Conservation (phyloP, 2,113 vertebrate species). For the Manacus vitellinus region DNA sequence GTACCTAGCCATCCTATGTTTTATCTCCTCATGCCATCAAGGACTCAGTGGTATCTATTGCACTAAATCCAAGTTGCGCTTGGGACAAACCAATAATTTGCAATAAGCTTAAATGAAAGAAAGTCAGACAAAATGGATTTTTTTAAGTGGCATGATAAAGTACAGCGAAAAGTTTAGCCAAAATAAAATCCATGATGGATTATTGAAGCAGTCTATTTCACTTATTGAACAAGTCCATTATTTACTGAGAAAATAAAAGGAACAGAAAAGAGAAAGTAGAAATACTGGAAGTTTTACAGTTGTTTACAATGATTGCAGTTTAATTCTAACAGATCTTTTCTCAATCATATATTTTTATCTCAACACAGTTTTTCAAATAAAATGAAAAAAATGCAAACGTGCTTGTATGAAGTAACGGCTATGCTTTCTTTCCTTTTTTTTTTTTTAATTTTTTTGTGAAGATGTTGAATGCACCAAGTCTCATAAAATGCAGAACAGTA, state of each 20-base stretch:
- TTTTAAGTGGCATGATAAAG: not conserved
- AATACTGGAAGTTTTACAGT: not conserved
- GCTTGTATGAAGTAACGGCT: not conserved
- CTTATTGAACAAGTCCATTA: not conserved
- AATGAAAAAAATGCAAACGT: not conserved
- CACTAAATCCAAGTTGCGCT: not conserved
- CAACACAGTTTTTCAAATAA: not conserved
- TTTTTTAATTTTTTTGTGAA: not conserved
- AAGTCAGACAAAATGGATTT: not conserved
- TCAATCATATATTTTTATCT: not conserved
- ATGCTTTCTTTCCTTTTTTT: not conserved
- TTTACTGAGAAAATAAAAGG: not conserved
- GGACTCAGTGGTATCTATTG: not conserved
- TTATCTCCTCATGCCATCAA: not conserved
- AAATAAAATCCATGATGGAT: not conserved
- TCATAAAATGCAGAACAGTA: not conserved
- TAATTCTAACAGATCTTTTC: not conserved
- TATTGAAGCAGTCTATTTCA: not conserved
- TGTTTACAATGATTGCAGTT: constrained; percentile 16
- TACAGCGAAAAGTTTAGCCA: not conserved
- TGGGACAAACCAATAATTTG: constrained; percentile 21
- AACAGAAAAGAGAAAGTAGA: not conserved
- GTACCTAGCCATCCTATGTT: not conserved
- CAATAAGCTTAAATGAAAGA: constrained; percentile 2
- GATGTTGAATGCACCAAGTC: not conserved